Conservation (phyloP, 2,797 vertebrate species). For the Pogonophryne albipinna region DNA sequence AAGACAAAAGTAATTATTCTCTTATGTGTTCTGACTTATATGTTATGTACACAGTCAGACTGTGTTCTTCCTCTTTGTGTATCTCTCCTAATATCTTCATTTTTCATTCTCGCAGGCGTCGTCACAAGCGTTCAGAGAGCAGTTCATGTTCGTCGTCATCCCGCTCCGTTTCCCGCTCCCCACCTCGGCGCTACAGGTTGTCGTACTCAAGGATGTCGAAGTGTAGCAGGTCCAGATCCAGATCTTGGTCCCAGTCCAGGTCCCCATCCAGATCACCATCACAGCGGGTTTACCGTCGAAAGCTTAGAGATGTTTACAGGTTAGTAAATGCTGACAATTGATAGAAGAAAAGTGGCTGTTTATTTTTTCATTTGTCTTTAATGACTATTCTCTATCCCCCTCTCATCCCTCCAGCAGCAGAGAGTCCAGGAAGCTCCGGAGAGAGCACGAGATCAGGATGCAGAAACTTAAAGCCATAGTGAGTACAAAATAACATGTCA, state of each 20-base stretch:
- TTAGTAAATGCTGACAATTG: constrained; percentile 56
- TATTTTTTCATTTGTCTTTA: no score
- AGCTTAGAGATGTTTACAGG: constrained; percentile 83
- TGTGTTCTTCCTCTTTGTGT: neutral
- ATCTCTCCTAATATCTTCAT: neutral
- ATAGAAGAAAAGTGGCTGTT: no score
- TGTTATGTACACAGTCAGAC: accelerated
- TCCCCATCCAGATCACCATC: constrained; percentile 73
- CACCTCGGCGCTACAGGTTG: constrained; percentile 48
- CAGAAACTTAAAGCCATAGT: constrained; percentile 86
- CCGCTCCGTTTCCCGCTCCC: constrained; percentile 82
- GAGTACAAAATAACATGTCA: constrained; percentile 49
- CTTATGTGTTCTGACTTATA: no score
- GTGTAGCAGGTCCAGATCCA: constrained; percentile 68
- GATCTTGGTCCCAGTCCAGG: constrained; percentile 70
- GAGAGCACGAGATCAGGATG: constrained; percentile 67
- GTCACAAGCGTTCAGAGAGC: constrained; percentile 78
- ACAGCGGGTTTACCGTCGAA: constrained; percentile 40
- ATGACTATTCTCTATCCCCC: neutral
- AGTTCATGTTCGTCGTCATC: constrained; percentile 84
- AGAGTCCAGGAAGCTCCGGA: constrained; percentile 65
- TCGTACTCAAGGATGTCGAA: constrained; percentile 78
- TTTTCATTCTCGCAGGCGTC: constrained; percentile 69
- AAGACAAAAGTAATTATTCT: constrained; percentile 85
- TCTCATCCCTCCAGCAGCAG: constrained; percentile 46